Evolutionary conservation across 2,113 vertebrate species (phyloP).

Genomic region (Ceuthmochares aereus): DNA sequence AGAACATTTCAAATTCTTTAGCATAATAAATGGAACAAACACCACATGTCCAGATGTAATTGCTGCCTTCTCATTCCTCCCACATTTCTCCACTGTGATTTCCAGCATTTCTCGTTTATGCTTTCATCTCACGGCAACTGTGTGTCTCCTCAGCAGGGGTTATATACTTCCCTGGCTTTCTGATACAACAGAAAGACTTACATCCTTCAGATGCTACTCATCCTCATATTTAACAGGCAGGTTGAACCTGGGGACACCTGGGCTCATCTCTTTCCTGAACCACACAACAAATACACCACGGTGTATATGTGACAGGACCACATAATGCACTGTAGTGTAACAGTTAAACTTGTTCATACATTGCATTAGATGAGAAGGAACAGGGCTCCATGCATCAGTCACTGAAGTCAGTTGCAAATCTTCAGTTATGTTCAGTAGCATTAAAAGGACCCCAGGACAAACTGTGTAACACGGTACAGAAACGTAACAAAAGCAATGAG

Average conservation of each 20-base stretch:
- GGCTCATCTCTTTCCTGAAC: background rate
- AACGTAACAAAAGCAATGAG: background rate
- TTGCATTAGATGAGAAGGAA: background rate
- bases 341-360: background rate
- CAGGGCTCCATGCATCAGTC: rapidly evolving
- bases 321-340: rapidly evolving
- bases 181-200: background rate
- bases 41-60: background rate
- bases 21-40: background rate
- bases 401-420: background rate
- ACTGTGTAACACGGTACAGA: rapidly evolving
- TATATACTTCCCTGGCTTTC: background rate
- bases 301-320: too few species aligned
- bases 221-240: too few species aligned
- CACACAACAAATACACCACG: background rate
- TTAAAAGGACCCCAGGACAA: background rate
- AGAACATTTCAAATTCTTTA: background rate
- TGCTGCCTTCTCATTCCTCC: background rate
- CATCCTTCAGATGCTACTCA: background rate
- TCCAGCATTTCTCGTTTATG: background rate
- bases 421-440: rapidly evolving
- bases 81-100: background rate
- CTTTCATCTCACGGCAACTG: background rate
- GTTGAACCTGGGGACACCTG: background rate
- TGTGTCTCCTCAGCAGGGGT: background rate